Evolutionary conservation across 2,888 invertebrate genomes (phyloP), one percentile per base, ranked within the genome.

Genomic region (Erebia epiphron): DNA sequence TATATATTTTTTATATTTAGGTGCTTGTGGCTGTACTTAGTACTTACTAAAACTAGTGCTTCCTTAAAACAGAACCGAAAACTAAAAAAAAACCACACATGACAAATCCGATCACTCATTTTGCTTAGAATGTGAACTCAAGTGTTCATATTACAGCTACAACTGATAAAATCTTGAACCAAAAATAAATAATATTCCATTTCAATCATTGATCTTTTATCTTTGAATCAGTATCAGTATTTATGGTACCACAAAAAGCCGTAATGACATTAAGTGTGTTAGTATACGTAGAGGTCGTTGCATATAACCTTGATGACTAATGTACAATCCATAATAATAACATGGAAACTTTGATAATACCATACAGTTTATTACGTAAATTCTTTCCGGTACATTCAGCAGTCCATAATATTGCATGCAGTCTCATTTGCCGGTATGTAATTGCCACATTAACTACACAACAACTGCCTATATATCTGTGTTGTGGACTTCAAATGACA

Each of bases 331-430:
- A 49, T 49, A 49, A 49, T n/a, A 21, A 58, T 50, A 11, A 49
- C 10, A 16, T 49, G 46, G 56, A 57, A 58, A 58, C 56, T 49
- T 21, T 57, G 26, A 49, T 79, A 80, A 49, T 79, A 80, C 79
- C 75, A 50, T 35, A 46, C 18, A 46, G 54, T 66, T 62, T 66
- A 66, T 21, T 56, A 54, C 4, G 50, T 52, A 52, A 62, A 49
- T 54, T 58, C 61, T 62, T 66, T 57, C 52, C 58, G 62, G 54
- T 61, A 7, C 57, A 52, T 63, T 62, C 57, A 58, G 66, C n/a
- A 18, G 50, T 56, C 54, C 46, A 57, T 58, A 67, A 66, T 60
- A 52, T 61, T 54, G 41, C 66, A 58, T 46, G 60, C 65, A 70
- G 26, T 41, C 60, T 49, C 58, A 68, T 71, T 70, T 35, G 41